phyloP scores from a whole-genome alignment of 2,797 vertebrate genomes.

The Acanthurus tractus region DNA sequence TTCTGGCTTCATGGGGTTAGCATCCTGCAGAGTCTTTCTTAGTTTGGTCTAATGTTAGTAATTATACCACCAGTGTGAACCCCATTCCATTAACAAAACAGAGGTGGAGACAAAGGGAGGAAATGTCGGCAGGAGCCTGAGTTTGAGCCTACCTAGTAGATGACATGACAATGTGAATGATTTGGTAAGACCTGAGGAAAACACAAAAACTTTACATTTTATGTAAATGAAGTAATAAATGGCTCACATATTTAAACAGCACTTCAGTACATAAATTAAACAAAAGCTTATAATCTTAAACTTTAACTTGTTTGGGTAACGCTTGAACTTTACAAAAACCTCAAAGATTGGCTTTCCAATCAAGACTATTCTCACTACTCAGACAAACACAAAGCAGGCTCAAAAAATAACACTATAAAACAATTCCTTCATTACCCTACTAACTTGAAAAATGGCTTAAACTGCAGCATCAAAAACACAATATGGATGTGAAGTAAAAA shows the following conservation, averaged over 20 bases:
- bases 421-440: constrained; percentile 19
- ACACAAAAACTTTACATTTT: constrained; percentile 13
- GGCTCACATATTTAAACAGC: background rate
- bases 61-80: constrained; percentile 84
- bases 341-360: constrained; percentile 15
- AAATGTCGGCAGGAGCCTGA: constrained; percentile 64
- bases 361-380: constrained; percentile 8
- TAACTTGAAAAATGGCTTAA: constrained; percentile 31
- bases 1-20: constrained; percentile 75
- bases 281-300: background rate
- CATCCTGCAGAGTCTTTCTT: constrained; percentile 83
- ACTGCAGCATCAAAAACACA: constrained; percentile 57
- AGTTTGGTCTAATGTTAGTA: constrained; percentile 81
- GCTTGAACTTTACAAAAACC: constrained; percentile 13
- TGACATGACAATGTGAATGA: constrained; percentile 51
- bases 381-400: constrained; percentile 20
- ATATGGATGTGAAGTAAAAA: constrained; percentile 55
- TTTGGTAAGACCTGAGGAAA: constrained; percentile 29
- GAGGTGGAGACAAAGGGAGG: constrained; percentile 63
- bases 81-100: constrained; percentile 78
- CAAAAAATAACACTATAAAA: constrained; percentile 48
- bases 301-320: background rate
- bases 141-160: constrained; percentile 27
- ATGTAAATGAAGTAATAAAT: constrained; percentile 41
- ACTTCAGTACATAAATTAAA: constrained; percentile 13